Evolutionary conservation across 2,888 invertebrate species (phyloP).

Genomic region (Erynnis tages): DNA sequence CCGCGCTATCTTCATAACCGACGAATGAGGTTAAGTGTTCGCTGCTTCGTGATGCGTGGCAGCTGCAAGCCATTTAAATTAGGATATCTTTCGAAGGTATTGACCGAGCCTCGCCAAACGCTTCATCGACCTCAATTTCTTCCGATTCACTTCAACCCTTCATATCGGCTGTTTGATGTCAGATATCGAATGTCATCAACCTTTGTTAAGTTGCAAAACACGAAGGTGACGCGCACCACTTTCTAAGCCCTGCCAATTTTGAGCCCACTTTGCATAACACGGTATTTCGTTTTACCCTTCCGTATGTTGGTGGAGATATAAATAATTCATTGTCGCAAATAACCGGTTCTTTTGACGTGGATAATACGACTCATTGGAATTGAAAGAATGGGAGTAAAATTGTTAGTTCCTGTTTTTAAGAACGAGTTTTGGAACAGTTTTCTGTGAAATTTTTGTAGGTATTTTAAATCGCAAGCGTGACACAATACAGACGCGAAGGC

Average conservation of each 20-base stretch:
- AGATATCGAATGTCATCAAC: constrained; percentile 45
- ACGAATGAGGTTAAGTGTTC: constrained; percentile 73
- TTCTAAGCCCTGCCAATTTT: constrained; percentile 45
- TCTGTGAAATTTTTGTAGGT: constrained; percentile 46
- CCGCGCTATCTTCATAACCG: constrained; percentile 65
- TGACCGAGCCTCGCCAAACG: constrained; percentile 44
- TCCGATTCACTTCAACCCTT: constrained; percentile 21
- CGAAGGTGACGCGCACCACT: constrained; percentile 46
- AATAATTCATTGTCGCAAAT: constrained; percentile 55
- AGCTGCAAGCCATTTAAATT: constrained; percentile 65
- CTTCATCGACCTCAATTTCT: constrained; percentile 30
- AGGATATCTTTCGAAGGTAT: constrained; percentile 49
- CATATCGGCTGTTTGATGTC: constrained; percentile 20
- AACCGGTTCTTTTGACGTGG: constrained; percentile 49
- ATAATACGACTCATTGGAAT: constrained; percentile 35
- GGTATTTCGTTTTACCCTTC: constrained; percentile 52
- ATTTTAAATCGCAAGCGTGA: constrained; percentile 47
- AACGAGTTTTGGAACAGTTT: constrained; percentile 49
- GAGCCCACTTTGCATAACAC: constrained; percentile 45
- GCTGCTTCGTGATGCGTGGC: constrained; percentile 63
- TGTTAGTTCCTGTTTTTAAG: constrained; percentile 47
- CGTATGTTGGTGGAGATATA: constrained; percentile 39
- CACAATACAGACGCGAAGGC: constrained; percentile 73
- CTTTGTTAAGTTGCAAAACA: constrained; percentile 38
- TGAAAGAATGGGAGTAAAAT: constrained; percentile 44